Evolutionary conservation across 2,888 invertebrate species (phyloP), one percentile per base, ranked within the genome.

Genomic region (Choristoneura rosaceana): DNA sequence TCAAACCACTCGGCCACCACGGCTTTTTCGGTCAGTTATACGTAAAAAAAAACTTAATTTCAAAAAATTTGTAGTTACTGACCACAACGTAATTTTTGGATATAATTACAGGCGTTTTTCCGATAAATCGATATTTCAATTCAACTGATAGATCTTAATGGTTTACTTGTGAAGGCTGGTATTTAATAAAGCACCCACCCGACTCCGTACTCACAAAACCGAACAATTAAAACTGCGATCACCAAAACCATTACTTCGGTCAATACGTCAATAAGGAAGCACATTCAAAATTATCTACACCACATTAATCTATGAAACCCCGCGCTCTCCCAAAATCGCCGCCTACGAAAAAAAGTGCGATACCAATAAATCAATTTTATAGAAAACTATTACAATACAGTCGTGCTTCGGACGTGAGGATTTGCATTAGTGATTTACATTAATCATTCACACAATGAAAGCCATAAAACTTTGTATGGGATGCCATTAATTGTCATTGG

Each of bases 361-460:
- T 75, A 85, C 84, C 81, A 86, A 92, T 92, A 92, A 92, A 92
- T 92, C 92, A 93, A 90, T 91, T 90, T 87, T 81, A 87, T 87
- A 88, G 85, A 90, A 90, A 88, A 90, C 87, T 87, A 87, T 80
- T 63, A 62, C 71, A 67, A 67, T 69, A 77, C 69, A 80, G 83
- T 80, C 91, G 93, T 93, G 93, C 88, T 84, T 79, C 79, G 82
- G 78, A 82, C 82, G 84, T 79, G 82, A 82, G 88, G 92, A 93
- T 94, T 94, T 93, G 93, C 93, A 94, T 94, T 93, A 94, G 93
- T 86, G 89, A 89, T 91, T 92, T 12, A 84, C 94, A 94, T 93
- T 94, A 93, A 94, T 94, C 94, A 94, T 93, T 84, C 85, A 82
- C 84, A 92, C 91, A 91, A 92, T 91, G 92, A 91, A 90, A 88